phyloP scores from a whole-genome alignment of 2,113 vertebrate species.

The Pandion haliaetus region DNA sequence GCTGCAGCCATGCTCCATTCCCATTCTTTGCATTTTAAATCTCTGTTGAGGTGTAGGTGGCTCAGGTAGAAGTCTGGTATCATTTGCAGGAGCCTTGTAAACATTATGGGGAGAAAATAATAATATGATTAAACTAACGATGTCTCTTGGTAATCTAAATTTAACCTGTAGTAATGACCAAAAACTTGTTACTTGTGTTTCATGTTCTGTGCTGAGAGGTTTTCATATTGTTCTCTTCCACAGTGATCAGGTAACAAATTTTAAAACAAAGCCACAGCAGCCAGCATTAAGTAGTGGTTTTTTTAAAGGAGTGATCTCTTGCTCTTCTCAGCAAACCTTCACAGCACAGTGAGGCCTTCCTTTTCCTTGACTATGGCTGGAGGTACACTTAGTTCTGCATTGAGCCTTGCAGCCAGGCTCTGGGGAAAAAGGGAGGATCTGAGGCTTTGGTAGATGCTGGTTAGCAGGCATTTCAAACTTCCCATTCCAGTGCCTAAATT shows the following conservation, averaged over 20 bases:
- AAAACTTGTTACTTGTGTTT: neutral
- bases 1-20: neutral
- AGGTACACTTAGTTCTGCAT: neutral
- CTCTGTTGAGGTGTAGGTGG: neutral
- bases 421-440: neutral
- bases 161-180: neutral
- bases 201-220: neutral
- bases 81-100: neutral
- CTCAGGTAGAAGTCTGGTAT: neutral
- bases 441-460: neutral
- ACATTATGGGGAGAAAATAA: neutral
- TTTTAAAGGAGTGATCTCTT: neutral
- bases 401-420: neutral
- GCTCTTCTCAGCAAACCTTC: neutral
- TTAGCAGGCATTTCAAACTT: neutral
- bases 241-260: neutral
- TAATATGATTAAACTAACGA: neutral
- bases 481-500: neutral
- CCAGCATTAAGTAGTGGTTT: neutral
- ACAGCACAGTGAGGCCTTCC: neutral
- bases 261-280: neutral
- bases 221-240: neutral
- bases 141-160: neutral
- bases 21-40: neutral
- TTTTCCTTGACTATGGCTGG: neutral